Base-by-base conservation (phyloP, 2,113 vertebrate species). In the Anoplopoma fimbria region DNA sequence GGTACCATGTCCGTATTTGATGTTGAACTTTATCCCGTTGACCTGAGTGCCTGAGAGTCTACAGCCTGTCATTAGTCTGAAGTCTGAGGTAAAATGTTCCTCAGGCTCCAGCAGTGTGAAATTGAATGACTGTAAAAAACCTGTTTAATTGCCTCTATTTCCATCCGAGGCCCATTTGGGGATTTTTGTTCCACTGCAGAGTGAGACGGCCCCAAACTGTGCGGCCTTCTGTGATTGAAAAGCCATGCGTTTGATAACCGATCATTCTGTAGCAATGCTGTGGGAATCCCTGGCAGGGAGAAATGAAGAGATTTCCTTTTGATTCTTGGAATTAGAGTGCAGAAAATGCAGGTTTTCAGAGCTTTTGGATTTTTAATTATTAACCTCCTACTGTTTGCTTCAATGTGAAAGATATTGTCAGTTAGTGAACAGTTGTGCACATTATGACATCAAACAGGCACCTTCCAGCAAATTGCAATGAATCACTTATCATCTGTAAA, bases 301-400 rank as follows among this genome's bases (percentile, higher is more conserved):
- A 57, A 25, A 51, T 53, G n/a, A 71, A 63, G 33, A 83, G 4
- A 21, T 60, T 79, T 77, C 38, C 9, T 82, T 83, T 84, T 81
- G 51, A 81, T 85, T 69, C 2, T 40, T 45, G 6, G 34, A 85
- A 75, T 76, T 31, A 15, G n/a, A 65, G 9, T 67, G 45, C 6
- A 34, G 21, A 70, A 71, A n/a, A 13, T 60, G 61, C 8, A 33
- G 6, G 1, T 31, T 73, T 79, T 77, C 53, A 83, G 36, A 87
- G 87, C 60, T 87, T 81, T 88, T 53, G 4, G 36, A 82, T 73
- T 76, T 83, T 69, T 71, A 76, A 77, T 83, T 27, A 78, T 76
- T 53, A 62, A 27, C 42, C 63, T 69, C 87, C 81, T 42, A 55
- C 77, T 58, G 78, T 73, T 86, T 60, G 27, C 47, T 61, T 45